Base-by-base conservation (phyloP, 1,140 invertebrate species). In the Prorops nasuta region DNA sequence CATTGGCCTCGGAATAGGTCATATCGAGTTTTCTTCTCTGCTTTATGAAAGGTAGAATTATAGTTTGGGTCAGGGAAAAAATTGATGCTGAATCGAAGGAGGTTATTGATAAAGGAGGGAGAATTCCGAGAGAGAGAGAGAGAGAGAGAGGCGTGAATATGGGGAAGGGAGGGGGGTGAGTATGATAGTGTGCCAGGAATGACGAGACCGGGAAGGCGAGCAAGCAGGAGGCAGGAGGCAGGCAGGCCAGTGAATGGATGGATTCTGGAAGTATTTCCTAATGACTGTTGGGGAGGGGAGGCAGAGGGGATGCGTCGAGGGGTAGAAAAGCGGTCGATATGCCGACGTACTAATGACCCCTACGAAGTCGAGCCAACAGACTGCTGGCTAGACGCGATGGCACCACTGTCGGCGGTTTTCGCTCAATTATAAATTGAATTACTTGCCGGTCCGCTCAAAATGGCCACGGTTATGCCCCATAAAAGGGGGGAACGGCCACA, bases 311-410 rank as follows among this genome's bases (percentile, higher is more conserved):
- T 17, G 41, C 15, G 34, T 9, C 15, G 24, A 9, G 21, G 32
- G 47, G 36, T 48, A 64, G 66, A 68, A 63, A 44, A 46, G 42
- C 58, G 69, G 56, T 71, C 69, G 67, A 61, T 71, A 70, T 64
- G 64, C 66, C 64, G 49, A 53, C 48, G 63, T 57, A 72, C 66
- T 71, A 70, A 71, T 71, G 69, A 71, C 67, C 66, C 64, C 64
- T 62, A 69, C 63, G 54, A 54, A 65, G 68, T 72, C 68, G 65
- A 58, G 62, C 58, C 60, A 59, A 59, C 63, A 62, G 69, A 71
- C 68, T 69, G 58, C 48, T 51, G 58, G 64, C 53, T 58, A 72
- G 69, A 72, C 68, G 54, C 61, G 46, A 54, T 49, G 66, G 68
- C 65, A 69, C 60, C 69, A 59, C 54, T 46, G 47, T 34, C 58